Evolutionary conservation across 2,888 invertebrate species (phyloP), one percentile per base, ranked within the genome.

Genomic region (Papilio elwesi): DNA sequence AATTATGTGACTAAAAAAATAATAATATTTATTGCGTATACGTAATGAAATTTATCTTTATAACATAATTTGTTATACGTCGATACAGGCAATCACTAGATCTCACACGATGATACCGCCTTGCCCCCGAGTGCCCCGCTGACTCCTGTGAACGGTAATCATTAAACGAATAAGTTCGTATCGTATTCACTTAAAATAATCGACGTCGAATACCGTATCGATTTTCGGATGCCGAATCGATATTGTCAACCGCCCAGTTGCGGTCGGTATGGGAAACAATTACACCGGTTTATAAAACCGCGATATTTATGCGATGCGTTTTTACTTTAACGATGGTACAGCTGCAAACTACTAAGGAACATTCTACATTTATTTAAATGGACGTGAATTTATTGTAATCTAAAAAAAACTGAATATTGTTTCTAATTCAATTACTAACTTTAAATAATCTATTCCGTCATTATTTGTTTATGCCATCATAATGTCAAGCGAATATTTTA

Each of bases 71-170:
- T 65, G 75, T 80, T 78, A 81, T 81, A 81, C 77, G 86, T 85
- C 84, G 85, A 84, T 83, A 86, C 82, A 82, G 85, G 85, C 87
- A 86, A 83, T 83, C 79, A 74, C 72, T 78, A 85, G 92, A 93
- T 93, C 90, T 93, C 93, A 89, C 93, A 93, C 87, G 88, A 79
- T 87, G 93, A 93, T 93, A 92, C 68, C 68, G 77, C 78, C 74
- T 82, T 87, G 79, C 88, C 90, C 89, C 87, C 85, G 80, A 84
- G 77, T 78, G 81, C 83, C 90, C 92, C 83, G 90, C 84, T 83
- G 88, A 77, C 83, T 87, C 86, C 86, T 90, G 92, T 90, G 90
- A 92, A 92, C 90, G 84, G 84, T 86, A 87, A 87, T 91, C 87
- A 87, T 91, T 91, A 90, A 82, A 75, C 76, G 74, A 76, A 81